Conservation (phyloP, 2,888 invertebrate species). For the Rambutsinella grinnellia region DNA sequence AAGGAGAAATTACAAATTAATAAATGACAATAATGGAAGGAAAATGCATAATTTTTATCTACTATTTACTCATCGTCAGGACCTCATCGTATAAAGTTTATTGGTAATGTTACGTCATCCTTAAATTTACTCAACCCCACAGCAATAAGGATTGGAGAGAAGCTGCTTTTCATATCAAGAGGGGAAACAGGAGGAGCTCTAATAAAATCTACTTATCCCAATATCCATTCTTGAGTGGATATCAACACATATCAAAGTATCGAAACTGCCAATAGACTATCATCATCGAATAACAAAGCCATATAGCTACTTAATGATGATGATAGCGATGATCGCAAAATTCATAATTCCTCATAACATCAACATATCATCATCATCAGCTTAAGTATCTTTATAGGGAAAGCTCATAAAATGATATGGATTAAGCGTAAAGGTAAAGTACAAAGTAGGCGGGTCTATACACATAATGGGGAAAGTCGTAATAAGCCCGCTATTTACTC, state of each 20-base stretch:
- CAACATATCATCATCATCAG: constrained; percentile 32
- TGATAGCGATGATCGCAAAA: constrained; percentile 38
- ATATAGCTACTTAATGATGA: constrained; percentile 1
- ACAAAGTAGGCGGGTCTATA: not conserved
- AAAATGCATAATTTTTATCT: no score
- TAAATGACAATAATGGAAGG: no score
- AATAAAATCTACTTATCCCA: constrained; percentile 46
- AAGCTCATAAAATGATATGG: not conserved
- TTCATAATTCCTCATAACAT: constrained; percentile 49
- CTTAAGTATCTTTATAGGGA: not conserved
- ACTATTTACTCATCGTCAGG: no score
- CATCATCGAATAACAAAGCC: not conserved
- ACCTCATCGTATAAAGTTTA: no score
- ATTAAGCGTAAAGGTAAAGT: not conserved
- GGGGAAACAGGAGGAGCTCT: constrained; percentile 21
- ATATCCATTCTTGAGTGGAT: not conserved
- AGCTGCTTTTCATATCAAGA: no score
- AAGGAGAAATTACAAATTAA: no score
- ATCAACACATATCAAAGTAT: not conserved
- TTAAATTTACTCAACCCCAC: no score
- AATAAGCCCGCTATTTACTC: constrained; percentile 14
- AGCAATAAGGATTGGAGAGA: no score
- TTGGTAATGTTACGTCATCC: no score
- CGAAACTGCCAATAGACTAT: not conserved
- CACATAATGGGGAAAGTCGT: constrained; percentile 20